Conservation (phyloP, 2,113 vertebrate genomes). For the Gallinago media region DNA sequence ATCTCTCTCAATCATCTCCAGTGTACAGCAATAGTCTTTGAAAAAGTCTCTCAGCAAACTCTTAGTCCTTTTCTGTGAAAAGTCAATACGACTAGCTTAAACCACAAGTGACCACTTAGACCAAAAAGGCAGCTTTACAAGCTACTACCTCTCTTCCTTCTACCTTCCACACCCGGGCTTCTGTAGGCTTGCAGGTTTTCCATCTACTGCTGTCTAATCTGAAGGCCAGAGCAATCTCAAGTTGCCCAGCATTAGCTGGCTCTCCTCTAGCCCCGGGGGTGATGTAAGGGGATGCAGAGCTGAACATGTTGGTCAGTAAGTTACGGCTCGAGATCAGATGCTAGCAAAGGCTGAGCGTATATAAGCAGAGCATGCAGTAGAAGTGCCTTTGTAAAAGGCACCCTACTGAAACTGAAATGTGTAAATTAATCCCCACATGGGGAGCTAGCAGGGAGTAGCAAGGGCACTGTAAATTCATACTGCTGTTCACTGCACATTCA, state of each 20-base stretch:
- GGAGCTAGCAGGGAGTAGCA: not conserved
- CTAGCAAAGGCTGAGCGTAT: not conserved
- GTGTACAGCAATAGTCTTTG: not conserved
- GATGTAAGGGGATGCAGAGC: not conserved
- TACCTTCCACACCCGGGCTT: rapidly evolving
- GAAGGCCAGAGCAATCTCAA: not conserved
- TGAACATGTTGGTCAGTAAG: not conserved
- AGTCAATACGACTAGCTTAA: not conserved
- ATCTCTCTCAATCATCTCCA: not conserved
- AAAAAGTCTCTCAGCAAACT: not conserved
- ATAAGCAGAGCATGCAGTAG: not conserved
- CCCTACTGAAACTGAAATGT: not conserved
- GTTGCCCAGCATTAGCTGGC: not conserved
- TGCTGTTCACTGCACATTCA: not conserved
- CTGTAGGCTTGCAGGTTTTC: not conserved
- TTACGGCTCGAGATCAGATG: not conserved
- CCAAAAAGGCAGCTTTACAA: not conserved
- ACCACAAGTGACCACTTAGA: not conserved
- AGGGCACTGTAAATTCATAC: not conserved
- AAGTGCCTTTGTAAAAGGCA: not conserved
- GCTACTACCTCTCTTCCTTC: not conserved
- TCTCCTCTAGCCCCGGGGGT: not conserved
- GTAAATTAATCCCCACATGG: not conserved
- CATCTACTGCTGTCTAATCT: not conserved
- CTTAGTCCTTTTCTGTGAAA: not conserved